These are phyloP conservation scores for Notolabrus celidotus DNA, from an alignment of 2,797 vertebrate species.

Conservation along the genomic window DNA sequence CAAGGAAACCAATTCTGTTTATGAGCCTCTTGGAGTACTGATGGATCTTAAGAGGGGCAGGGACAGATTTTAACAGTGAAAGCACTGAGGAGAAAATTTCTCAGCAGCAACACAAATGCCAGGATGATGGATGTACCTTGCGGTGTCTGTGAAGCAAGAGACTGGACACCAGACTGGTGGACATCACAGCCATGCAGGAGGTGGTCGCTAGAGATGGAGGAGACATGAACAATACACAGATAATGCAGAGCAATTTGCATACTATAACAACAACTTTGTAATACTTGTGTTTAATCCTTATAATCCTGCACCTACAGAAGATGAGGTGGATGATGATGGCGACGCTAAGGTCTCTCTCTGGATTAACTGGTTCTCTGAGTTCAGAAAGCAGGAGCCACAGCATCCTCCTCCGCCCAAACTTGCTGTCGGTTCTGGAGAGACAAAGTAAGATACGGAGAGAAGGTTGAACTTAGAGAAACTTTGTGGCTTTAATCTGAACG, in stretches of 20 bases:
- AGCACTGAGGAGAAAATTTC: conserved; percentile 10
- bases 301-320: conserved; percentile 72
- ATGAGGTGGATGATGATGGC: conserved; percentile 86
- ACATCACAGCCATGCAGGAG: conserved; percentile 86
- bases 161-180: conserved; percentile 86
- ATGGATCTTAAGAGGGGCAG: conserved; percentile 48
- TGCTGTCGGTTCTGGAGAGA: conserved; percentile 56
- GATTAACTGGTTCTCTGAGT: conserved; percentile 39
- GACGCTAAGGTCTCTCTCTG: conserved; percentile 80
- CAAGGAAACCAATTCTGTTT: conserved; percentile 65
- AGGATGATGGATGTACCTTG: conserved; percentile 79
- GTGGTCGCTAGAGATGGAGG: conserved; percentile 79
- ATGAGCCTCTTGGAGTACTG: conserved; percentile 54
- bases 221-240: conserved; percentile 1
- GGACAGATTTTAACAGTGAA: conserved; percentile 41
- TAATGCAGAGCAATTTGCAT: conserved; percentile 27
- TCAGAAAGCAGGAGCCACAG: conserved; percentile 73
- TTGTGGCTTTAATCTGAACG: background rate
- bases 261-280: conserved; percentile 23
- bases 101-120: conserved; percentile 8
- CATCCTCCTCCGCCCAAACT: conserved; percentile 71
- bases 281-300: conserved; percentile 28
- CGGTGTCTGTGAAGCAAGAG: conserved; percentile 89
- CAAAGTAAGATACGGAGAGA: conserved; percentile 9
- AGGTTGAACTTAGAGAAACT: conserved; percentile 2